phyloP scores from a whole-genome alignment of 2,797 vertebrate species.

The Serranus cabrilla region DNA sequence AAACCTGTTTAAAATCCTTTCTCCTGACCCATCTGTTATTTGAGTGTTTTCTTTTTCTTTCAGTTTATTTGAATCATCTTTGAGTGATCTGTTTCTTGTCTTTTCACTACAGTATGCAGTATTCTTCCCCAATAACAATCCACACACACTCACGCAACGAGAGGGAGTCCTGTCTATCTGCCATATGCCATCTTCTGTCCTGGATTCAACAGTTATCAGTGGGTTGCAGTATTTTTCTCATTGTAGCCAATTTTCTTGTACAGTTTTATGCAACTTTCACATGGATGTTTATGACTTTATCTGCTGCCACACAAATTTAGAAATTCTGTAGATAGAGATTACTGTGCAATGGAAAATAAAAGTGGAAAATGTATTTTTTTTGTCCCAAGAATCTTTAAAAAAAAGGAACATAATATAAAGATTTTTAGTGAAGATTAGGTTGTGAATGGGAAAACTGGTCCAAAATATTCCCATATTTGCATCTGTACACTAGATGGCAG shows the following conservation, averaged over 20 bases:
- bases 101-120: constrained; percentile 75
- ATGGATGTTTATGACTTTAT: constrained; percentile 90
- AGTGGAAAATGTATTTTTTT: constrained; percentile 78
- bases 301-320: constrained; percentile 89
- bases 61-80: constrained; percentile 47
- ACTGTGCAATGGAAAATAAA: constrained; percentile 89
- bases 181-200: constrained; percentile 83
- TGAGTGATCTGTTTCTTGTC: constrained; percentile 73
- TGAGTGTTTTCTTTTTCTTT: constrained; percentile 27
- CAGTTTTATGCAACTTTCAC: constrained; percentile 88
- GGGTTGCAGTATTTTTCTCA: constrained; percentile 88
- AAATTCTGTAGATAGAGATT: constrained; percentile 90
- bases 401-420: background rate
- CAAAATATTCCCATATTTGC: background rate
- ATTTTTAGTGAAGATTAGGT: background rate
- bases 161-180: constrained; percentile 81
- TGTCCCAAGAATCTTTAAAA: constrained; percentile 42
- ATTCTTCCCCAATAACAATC: constrained; percentile 68
- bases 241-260: constrained; percentile 89
- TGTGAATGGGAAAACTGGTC: background rate
- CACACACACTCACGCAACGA: constrained; percentile 67
- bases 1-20: constrained; percentile 42
- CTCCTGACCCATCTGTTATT: constrained; percentile 36
- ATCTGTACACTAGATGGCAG: constrained; percentile 72
- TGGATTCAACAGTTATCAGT: constrained; percentile 83